A percentile compares a stretch with the other conserved stretches of the same genome.
phyloP scores from a whole-genome alignment of 2,113 vertebrate genomes.

The Equus quagga region DNA sequence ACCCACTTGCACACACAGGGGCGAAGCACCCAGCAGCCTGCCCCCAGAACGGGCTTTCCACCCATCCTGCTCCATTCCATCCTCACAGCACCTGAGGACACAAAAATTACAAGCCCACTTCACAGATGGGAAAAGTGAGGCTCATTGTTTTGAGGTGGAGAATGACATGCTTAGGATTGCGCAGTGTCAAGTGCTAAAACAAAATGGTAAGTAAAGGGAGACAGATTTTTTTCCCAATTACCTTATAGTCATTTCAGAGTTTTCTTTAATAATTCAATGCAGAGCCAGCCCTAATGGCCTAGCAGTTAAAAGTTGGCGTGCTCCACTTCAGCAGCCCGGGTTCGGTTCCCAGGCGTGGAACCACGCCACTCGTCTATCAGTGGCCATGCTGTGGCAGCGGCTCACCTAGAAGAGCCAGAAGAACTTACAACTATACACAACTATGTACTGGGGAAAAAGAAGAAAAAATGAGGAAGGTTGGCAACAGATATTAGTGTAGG shows the following conservation, averaged over 20 bases:
- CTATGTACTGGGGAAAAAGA: too few species aligned
- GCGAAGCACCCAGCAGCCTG: neutral
- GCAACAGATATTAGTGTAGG: too few species aligned
- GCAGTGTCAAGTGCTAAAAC: neutral
- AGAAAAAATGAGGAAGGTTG: too few species aligned
- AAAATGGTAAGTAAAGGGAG: neutral
- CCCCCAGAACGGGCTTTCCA: accelerated
- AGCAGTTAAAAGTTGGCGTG: too few species aligned
- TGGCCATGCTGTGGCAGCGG: too few species aligned
- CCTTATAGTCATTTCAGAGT: neutral
- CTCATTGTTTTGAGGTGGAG: neutral
- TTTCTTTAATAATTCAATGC: neutral
- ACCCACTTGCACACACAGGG: neutral
- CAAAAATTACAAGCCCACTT: too few species aligned
- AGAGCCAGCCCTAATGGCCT: too few species aligned
- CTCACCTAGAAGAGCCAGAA: too few species aligned
- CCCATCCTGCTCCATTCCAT: neutral
- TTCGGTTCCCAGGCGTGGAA: too few species aligned
- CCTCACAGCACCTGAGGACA: neutral
- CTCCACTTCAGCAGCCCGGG: too few species aligned
- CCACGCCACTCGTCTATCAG: too few species aligned
- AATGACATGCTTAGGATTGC: neutral
- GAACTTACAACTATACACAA: too few species aligned
- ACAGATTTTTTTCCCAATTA: neutral
- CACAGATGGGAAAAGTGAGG: neutral